Evolutionary conservation across 37 sponge, comb jelly and placozoan species (phyloP), one percentile per base, ranked within the genome.

Genomic region (Ianthella basta): DNA sequence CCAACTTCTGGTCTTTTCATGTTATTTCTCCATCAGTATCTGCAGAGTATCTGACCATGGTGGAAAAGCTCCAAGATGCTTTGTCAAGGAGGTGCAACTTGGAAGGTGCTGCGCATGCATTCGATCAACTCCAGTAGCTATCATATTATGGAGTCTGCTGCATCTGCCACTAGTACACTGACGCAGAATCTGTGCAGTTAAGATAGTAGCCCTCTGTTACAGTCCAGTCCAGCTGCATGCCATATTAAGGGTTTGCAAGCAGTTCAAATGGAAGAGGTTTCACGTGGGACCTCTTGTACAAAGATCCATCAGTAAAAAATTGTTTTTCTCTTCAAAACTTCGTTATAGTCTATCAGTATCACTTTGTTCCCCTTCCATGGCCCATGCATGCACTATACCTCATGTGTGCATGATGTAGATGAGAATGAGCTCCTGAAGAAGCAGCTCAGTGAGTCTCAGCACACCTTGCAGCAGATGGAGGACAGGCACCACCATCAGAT

Each of bases 341-440:
- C 18, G 59, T 57, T 57, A 20, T 57, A 18, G 18, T 57, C 15
- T 57, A 57, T 57, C 18, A 57, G 18, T 57, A 18, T 15, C 18
- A 57, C 18, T 57, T 18, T 18, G 18, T 15, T 57, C 59, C 59
- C 18, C 59, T 57, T 57, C 18, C n/a, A n/a, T n/a, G n/a, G n/a
- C n/a, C n/a, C n/a, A n/a, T n/a, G n/a, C 25, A 61, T 25, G 4
- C 25, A 23, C 4, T 27, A 27, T 61, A 27, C 63, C 63, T 25
- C 14, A 61, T 61, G 72, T 70, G 5, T 70, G 72, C 18, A 50
- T 55, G 6, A 25, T 41, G 24, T 20, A 91, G 87, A 60, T 15
- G 91, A 91, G 72, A 92, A 92, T 79, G 80, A 30, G 18, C 29
- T 23, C 18, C 56, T 92, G 59, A 87, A 89, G 56, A 84, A 86